These are phyloP conservation scores for Malacoctenus gilli DNA, from an alignment of 2,797 vertebrate species.

Conservation along the genomic window DNA sequence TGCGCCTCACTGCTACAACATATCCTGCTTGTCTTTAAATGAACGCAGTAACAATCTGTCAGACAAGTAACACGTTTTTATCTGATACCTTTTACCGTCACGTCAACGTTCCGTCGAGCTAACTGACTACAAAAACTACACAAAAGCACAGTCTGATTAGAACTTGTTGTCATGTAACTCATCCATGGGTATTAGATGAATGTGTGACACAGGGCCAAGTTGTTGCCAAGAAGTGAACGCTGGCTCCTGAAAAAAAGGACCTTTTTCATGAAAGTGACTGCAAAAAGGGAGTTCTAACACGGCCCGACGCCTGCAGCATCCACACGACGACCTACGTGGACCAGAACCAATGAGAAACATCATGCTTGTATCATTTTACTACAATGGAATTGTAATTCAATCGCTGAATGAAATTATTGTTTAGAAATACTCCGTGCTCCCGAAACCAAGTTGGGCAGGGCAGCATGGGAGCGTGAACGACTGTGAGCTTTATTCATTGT, in stretches of 20 bases:
- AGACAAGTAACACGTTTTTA: conserved; percentile 32
- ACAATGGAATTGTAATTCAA: conserved; percentile 42
- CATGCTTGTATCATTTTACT: conserved; percentile 33
- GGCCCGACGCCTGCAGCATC: conserved; percentile 35
- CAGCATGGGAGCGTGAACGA: conserved; percentile 59
- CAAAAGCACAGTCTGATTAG: conserved; percentile 62
- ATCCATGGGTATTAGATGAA: conserved; percentile 17
- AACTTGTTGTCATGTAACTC: conserved; percentile 39
- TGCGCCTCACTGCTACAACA: conserved; percentile 33
- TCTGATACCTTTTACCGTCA: conserved; percentile 42
- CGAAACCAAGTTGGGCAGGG: conserved; percentile 39
- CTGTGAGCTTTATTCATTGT: conserved; percentile 64
- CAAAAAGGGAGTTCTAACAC: conserved; percentile 2
- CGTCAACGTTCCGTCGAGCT: conserved; percentile 34
- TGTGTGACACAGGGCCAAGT: conserved; percentile 40
- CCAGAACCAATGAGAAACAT: conserved; percentile 21
- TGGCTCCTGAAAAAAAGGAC: conserved; percentile 5
- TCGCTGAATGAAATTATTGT: conserved; percentile 48
- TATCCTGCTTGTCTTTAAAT: conserved; percentile 21
- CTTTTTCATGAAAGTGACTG: conserved; percentile 12
- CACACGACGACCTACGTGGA: conserved; percentile 14
- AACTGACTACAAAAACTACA: conserved; percentile 27
- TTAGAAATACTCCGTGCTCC: conserved; percentile 49
- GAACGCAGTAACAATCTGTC: conserved; percentile 23
- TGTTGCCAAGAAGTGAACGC: conserved; percentile 39